Percentiles rank a stretch among this genome's conserved stretches.
phyloP scores from a whole-genome alignment of 2,797 vertebrate species.

The Bradypodion ventrale region DNA sequence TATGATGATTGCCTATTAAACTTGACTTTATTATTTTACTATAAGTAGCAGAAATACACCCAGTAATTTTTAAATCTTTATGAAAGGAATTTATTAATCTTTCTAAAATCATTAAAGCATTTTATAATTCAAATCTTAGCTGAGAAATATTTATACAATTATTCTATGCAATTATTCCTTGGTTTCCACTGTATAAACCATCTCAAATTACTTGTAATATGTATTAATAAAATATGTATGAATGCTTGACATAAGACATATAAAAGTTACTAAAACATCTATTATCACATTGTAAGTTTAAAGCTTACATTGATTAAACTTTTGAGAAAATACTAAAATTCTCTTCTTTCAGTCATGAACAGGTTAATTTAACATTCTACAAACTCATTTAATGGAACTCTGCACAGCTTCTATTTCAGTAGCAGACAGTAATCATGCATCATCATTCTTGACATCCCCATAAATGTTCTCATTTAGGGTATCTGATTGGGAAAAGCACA shows the following conservation, averaged over 20 bases:
- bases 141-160: conserved; percentile 20
- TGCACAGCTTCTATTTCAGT: conserved; percentile 12
- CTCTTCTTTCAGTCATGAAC: rapidly evolving
- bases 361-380: conserved; percentile 29
- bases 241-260: background rate
- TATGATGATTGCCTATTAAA: too few relatives aligned
- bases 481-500: too few relatives aligned
- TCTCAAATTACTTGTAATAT: background rate
- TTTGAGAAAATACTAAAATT: background rate
- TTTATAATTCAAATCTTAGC: conserved; percentile 16
- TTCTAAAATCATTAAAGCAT: conserved; percentile 24
- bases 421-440: background rate
- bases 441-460: background rate
- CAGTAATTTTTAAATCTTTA: too few relatives aligned
- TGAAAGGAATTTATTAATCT: conserved; percentile 27
- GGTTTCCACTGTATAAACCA: background rate
- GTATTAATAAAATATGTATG: background rate
- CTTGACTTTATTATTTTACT: too few relatives aligned
- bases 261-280: background rate
- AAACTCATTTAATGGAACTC: conserved; percentile 27
- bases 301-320: background rate
- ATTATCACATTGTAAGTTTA: background rate
- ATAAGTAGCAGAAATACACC: too few relatives aligned
- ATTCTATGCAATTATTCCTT: too few relatives aligned
- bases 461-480: background rate